These are phyloP conservation scores for Pseudomugil gertrudae DNA, from an alignment of 2,797 vertebrate genomes.

Conservation along the genomic window DNA sequence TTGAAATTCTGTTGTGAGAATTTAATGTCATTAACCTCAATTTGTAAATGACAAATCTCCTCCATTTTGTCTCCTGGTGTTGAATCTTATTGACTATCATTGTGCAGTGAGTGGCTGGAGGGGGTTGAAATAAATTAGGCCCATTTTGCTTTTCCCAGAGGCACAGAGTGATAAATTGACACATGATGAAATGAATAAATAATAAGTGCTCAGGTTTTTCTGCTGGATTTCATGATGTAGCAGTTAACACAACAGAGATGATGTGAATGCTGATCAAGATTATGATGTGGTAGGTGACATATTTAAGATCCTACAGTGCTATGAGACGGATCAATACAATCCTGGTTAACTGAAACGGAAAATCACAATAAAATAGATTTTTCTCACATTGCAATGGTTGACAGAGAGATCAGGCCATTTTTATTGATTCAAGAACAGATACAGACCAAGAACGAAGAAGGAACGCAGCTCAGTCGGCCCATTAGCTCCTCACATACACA, in stretches of 20 bases:
- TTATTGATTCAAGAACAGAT: conserved; percentile 48
- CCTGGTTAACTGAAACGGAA: conserved; percentile 39
- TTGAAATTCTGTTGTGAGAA: conserved; percentile 61
- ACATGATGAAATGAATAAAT: conserved; percentile 67
- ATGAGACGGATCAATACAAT: conserved; percentile 34
- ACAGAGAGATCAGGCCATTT: conserved; percentile 14
- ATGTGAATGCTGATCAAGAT: conserved; percentile 15
- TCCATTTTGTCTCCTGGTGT: conserved; percentile 70
- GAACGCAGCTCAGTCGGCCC: conserved; percentile 4
- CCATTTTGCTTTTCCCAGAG: conserved; percentile 77
- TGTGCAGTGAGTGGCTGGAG: conserved; percentile 58
- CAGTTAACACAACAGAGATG: conserved; percentile 15
- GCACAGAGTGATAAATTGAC: conserved; percentile 76
- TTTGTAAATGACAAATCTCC: conserved; percentile 75
- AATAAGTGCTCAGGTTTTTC: conserved; percentile 56
- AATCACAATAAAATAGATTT: conserved; percentile 52
- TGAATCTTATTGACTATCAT: conserved; percentile 79
- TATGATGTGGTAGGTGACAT: conserved; percentile 19
- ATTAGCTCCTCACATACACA: background rate
- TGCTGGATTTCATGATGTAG: conserved; percentile 19
- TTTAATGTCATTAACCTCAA: conserved; percentile 72
- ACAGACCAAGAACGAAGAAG: conserved; percentile 8
- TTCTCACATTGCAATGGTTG: conserved; percentile 39
- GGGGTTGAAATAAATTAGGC: conserved; percentile 80
- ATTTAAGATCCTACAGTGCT: conserved; percentile 33